Evolutionary conservation across 2,113 vertebrate species (phyloP), one percentile per base, ranked within the genome.

Genomic region (Perca fluviatilis): DNA sequence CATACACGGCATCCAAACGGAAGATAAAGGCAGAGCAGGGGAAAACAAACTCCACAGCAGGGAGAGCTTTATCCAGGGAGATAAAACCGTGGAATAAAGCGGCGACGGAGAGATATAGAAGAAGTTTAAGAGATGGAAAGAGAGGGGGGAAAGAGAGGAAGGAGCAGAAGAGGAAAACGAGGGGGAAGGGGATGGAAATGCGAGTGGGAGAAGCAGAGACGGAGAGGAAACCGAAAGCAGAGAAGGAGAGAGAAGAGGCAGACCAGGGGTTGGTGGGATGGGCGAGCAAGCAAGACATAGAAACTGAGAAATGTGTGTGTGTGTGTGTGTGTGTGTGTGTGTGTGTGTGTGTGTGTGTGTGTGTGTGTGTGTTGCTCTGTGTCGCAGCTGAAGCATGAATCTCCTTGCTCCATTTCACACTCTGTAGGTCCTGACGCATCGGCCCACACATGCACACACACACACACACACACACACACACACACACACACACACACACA

Each of bases 21-120:
- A 84, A 93, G 92, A 93, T 91, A 92, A 91, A 91, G 81, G 70
- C 70, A 70, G 57, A 89, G 89, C 86, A 80, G 86, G 53, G 76
- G 66, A 73, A 87, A 89, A 89, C 84, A 88, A 86, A 90, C 87
- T 86, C 88, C 84, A 70, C 78, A 74, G 86, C 58, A 77, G 83
- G 74, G 75, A 86, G 76, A 88, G 91, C 83, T 87, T 91, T 88
- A 90, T 88, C 86, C 84, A 77, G 23, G 78, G 82, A 89, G 88
- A 93, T 90, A 92, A 88, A 85, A 77, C 6, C 0, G 40, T 1
- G 6, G 79, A 81, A 86, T 75, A 84, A 88, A 87, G 79, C 51
- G 3, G 73, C 7, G 63, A 88, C 80, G 11, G 69, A 75, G 71
- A 80, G 75, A 89, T 91, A 81, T 0, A 67, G 79, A 72, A 57